Evolutionary conservation across 2,113 vertebrate genomes (phyloP), one percentile per base, ranked within the genome.

Genomic region (Columbina picui): DNA sequence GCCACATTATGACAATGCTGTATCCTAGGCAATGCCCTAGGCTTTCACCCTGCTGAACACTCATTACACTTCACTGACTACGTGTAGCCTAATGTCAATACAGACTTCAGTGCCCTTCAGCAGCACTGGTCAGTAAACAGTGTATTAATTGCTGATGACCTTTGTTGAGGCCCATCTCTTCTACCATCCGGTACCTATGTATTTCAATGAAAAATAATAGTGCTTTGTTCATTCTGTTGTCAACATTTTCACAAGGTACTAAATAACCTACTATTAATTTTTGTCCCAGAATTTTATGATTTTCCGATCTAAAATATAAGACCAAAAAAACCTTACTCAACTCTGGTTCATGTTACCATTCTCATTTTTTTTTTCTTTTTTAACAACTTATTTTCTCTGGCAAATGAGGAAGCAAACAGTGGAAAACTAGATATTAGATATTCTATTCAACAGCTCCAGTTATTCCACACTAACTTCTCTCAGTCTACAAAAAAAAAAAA

Each of bases 111-210:
- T 8, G 4, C 19, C 63, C 22, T 77, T 77, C 27, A 47, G 71
- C 7, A 34, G 14, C 32, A 8, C 2, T 49, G 21, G 4, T 55
- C 23, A 63, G 38, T 78, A 84, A 60, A 25, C 13, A 59, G 7
- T 52, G 12, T 3, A n/a, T 14, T 70, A 83, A 50, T 8, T 71
- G 15, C 49, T 39, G 6, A 53, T 11, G 13, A 87, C 26, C 16
- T 52, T 65, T n/a, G 83, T 10, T 55, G 38, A 68, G n/a, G 26
- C 3, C 12, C 3, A 23, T 27, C 22, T 77, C 23, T 68, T 87
- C 18, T n/a, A 50, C 21, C 16, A 9, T 30, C 4, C 8, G 1
- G 2, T 43, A 32, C 25, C 7, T 76, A 14, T 5, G 6, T 12
- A 36, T 68, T 45, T 77, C 63, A 39, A 38, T 63, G 34, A 68